Evolutionary conservation across 2,797 vertebrate genomes (phyloP), one percentile per base, ranked within the genome.

Genomic region (Sebastiscus albofasciatus): DNA sequence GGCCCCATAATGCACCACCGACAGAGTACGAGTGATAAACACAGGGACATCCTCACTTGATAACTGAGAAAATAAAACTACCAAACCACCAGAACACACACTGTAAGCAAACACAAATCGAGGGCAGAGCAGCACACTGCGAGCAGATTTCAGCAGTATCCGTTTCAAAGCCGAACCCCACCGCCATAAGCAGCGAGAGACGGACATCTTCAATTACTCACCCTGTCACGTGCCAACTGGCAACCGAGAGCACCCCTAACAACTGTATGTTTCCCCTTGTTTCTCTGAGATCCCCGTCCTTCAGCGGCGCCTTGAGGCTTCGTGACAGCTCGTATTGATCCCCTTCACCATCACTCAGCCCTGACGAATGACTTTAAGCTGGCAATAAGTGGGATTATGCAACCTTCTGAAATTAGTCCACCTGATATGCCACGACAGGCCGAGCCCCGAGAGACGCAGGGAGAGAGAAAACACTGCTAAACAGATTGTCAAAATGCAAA

Each of bases 301-400:
- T 90, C 89, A 89, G 90, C 65, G 12, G 75, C 31, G 79, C 85
- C 89, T 80, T 59, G 84, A 89, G 92, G 89, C 86, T 85, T 80
- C 85, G 66, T 80, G 93, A 92, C 94, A 92, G 92, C 87, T 77
- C 75, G 31, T 84, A 95, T 94, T 86, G 93, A 95, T 94, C 93
- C 90, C 87, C 90, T 90, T 95, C 92, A 86, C 87, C 91, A 91
- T 94, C 92, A 74, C 90, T 95, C 93, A 90, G 86, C 80, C 87
- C 86, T 91, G 92, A 92, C 85, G 88, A 92, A 94, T 90, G 89
- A 86, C 90, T 90, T 86, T 80, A 88, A 94, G 83, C 81, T 83
- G 90, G 91, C 87, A 94, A 90, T 89, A 91, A 89, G 86, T 86
- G 84, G 87, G 82, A 94, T 94, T 93, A 94, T 84, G 89, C 90